Evolutionary conservation across 2,113 vertebrate genomes (phyloP).

Genomic region (Himantopus leucocephalus): DNA sequence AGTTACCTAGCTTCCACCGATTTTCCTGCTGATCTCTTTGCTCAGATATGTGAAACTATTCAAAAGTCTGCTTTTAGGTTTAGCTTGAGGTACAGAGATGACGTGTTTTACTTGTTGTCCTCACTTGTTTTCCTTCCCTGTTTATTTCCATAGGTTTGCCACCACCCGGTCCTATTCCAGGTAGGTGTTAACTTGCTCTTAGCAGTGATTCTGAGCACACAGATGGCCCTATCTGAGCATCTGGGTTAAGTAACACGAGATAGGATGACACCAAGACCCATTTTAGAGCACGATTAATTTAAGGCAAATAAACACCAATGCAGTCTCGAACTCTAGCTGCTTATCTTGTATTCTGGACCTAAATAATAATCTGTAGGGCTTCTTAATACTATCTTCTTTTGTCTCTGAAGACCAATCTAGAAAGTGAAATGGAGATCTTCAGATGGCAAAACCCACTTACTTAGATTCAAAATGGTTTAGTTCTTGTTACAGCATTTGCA

Average conservation of each 20-base stretch:
- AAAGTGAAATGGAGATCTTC: background rate
- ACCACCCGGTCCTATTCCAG: constrained; percentile 67
- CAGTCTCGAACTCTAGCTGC: background rate
- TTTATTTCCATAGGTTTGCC: constrained; percentile 58
- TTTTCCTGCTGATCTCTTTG: background rate
- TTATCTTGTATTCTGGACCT: background rate
- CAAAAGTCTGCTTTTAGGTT: background rate
- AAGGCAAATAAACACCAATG: background rate
- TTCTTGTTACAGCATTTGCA: background rate
- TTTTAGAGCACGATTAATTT: background rate
- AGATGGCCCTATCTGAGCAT: background rate
- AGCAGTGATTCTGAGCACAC: background rate
- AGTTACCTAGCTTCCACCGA: background rate
- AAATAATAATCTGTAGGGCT: background rate
- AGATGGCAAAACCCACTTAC: background rate
- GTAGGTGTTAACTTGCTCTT: constrained; percentile 4
- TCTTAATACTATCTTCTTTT: background rate
- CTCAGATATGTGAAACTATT: background rate
- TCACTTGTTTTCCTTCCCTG: background rate
- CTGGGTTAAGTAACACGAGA: background rate
- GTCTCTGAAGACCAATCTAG: background rate
- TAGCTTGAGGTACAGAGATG: background rate
- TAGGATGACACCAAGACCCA: background rate
- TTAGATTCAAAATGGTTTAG: background rate
- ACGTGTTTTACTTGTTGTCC: background rate